These are phyloP conservation scores for Physocephala rufipes DNA, from an alignment of 2,888 invertebrate genomes.

Conservation along the genomic window DNA sequence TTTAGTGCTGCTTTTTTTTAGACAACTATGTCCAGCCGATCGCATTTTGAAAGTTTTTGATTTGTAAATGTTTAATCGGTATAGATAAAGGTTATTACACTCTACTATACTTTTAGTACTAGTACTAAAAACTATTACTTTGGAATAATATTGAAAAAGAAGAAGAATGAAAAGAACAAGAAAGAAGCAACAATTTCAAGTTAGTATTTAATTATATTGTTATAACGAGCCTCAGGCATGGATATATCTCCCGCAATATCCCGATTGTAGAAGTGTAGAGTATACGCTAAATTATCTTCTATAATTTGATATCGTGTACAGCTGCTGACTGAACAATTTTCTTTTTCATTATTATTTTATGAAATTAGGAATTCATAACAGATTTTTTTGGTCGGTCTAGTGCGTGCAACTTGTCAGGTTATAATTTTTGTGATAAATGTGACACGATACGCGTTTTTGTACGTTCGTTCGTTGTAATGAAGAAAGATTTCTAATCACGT, in stretches of 20 bases:
- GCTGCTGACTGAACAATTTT: too few species aligned
- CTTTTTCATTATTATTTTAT: background rate
- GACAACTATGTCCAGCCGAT: background rate
- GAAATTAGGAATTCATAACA: constrained; percentile 8
- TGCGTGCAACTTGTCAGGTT: constrained; percentile 9
- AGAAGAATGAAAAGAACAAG: too few species aligned
- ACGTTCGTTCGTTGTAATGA: background rate
- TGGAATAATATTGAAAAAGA: too few species aligned
- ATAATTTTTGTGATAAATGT: background rate
- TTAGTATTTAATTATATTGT: too few species aligned
- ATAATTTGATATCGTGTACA: too few species aligned
- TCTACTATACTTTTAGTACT: too few species aligned
- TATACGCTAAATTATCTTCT: background rate
- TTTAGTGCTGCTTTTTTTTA: background rate
- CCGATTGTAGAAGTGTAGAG: background rate
- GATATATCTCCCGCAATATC: too few species aligned
- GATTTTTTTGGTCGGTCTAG: background rate
- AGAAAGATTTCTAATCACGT: background rate
- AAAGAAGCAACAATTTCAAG: too few species aligned
- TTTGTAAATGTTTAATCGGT: too few species aligned
- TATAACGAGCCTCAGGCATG: too few species aligned
- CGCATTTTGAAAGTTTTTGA: background rate
- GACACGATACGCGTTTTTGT: background rate
- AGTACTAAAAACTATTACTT: too few species aligned
- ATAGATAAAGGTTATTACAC: too few species aligned